phyloP scores from a whole-genome alignment of 2,797 vertebrate species.

The Ctenosaura bakeri region DNA sequence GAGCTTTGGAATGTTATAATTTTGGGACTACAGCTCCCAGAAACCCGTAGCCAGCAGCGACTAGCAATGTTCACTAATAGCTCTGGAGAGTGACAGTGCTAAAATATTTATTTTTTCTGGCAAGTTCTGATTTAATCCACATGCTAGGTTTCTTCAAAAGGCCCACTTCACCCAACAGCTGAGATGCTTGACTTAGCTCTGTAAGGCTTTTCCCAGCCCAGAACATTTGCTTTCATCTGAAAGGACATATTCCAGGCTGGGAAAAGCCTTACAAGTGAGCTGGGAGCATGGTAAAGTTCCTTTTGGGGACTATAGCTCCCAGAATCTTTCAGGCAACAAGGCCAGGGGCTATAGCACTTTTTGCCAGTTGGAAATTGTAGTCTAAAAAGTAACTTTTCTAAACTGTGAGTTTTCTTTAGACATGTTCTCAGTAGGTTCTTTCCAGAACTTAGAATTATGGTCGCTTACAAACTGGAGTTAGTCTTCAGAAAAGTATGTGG shows the following conservation, averaged over 20 bases:
- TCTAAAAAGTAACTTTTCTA: not conserved
- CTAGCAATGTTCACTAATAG: not conserved
- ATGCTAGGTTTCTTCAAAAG: not conserved
- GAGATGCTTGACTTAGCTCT: too few species aligned
- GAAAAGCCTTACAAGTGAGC: too few species aligned
- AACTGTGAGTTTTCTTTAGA: not conserved
- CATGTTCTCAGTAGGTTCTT: not conserved
- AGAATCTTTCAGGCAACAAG: too few species aligned
- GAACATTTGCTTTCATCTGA: not conserved
- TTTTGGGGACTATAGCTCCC: too few species aligned
- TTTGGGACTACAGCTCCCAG: not conserved
- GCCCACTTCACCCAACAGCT: not conserved
- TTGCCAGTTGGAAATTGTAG: too few species aligned
- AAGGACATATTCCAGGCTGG: too few species aligned
- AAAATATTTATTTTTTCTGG: not conserved
- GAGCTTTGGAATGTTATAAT: not conserved
- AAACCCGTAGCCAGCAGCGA: not conserved
- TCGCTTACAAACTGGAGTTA: not conserved
- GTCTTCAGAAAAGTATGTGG: too few species aligned
- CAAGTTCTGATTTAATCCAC: not conserved
- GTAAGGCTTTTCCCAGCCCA: not conserved
- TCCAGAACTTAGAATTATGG: not conserved
- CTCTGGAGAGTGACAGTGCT: not conserved
- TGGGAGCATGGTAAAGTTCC: too few species aligned
- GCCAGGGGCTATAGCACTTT: too few species aligned